Evolutionary conservation across 2,888 invertebrate species (phyloP).

Genomic region (Apamea anceps): DNA sequence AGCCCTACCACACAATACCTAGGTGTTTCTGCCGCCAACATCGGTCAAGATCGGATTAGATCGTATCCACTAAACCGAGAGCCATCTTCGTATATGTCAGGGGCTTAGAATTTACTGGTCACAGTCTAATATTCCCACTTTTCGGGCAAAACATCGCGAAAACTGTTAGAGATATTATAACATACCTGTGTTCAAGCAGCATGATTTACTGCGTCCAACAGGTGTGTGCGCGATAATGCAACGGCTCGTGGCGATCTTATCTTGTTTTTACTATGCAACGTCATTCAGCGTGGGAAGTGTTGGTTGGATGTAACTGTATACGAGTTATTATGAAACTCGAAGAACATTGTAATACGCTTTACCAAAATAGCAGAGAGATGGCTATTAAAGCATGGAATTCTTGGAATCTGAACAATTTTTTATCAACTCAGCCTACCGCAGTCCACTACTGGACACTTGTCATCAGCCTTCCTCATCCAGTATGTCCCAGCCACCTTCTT

Average conservation of each 20-base stretch:
- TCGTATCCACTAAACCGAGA: background rate
- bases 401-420: background rate
- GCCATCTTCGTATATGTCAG: too few species aligned
- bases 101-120: background rate
- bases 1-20: background rate
- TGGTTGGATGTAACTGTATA: background rate
- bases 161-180: background rate
- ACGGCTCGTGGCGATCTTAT: conserved; percentile 47
- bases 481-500: background rate
- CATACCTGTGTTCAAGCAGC: conserved; percentile 12
- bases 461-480: background rate
- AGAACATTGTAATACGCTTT: background rate
- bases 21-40: background rate
- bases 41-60: background rate
- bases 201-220: conserved; percentile 38
- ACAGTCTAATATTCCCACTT: background rate
- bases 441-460: background rate
- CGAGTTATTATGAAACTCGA: conserved; percentile 14
- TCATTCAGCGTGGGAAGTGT: conserved; percentile 43
- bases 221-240: conserved; percentile 38
- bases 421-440: background rate
- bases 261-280: conserved; percentile 17
- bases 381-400: background rate
- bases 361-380: background rate
- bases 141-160: background rate